Evolutionary conservation across 2,797 vertebrate genomes (phyloP).

Genomic region (Tamandua tetradactyla): DNA sequence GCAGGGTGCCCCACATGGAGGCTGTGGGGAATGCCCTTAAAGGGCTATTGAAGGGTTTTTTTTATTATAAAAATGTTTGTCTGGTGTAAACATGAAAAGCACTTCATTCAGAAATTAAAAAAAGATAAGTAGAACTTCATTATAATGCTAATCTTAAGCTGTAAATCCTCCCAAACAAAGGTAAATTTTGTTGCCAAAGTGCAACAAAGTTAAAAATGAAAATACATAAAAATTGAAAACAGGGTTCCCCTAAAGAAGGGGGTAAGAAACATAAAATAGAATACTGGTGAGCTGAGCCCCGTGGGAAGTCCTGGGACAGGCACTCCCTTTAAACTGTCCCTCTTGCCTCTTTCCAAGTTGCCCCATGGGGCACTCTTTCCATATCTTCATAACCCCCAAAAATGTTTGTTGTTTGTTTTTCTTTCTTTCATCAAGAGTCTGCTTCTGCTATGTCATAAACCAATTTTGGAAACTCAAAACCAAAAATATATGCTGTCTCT

Average conservation of each 20-base stretch:
- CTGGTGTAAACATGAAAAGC: constrained; percentile 73
- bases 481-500: background rate
- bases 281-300: constrained; percentile 46
- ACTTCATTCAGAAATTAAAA: constrained; percentile 70
- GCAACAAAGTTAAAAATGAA: constrained; percentile 77
- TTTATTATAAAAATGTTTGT: constrained; percentile 70
- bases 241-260: constrained; percentile 46
- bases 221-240: constrained; percentile 78
- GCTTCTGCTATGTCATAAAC: background rate
- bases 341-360: too few species aligned
- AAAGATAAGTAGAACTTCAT: constrained; percentile 61
- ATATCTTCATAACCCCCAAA: background rate
- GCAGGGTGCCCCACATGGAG: background rate
- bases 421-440: background rate
- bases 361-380: too few species aligned
- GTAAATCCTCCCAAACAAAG: constrained; percentile 70
- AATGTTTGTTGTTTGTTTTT: too few species aligned
- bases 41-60: constrained; percentile 69
- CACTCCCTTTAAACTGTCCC: background rate
- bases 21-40: constrained; percentile 53
- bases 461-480: background rate
- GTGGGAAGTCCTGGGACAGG: constrained; percentile 10
- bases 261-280: constrained; percentile 57
- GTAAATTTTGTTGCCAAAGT: constrained; percentile 78
- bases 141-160: constrained; percentile 57